Evolutionary conservation across 2,797 vertebrate species (phyloP).

Genomic region (Pantherophis vulpinus): DNA sequence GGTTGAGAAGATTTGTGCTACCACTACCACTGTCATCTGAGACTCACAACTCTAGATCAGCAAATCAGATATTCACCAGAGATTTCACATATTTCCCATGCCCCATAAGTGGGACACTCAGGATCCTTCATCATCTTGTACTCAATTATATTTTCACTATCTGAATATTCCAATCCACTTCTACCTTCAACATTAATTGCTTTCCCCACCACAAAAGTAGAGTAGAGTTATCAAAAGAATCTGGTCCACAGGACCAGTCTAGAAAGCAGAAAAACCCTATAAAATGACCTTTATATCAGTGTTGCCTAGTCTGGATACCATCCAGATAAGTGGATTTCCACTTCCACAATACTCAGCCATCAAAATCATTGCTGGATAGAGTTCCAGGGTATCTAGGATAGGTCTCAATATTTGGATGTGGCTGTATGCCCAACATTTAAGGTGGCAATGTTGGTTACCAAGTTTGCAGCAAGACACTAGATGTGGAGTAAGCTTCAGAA

Average conservation of each 20-base stretch:
- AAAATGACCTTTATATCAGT: neutral
- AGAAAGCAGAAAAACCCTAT: neutral
- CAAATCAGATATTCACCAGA: neutral
- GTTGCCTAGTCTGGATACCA: neutral
- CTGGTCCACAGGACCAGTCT: neutral
- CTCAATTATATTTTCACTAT: neutral
- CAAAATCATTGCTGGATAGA: neutral
- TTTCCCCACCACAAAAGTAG: neutral
- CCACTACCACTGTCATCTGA: neutral
- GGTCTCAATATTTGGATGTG: neutral
- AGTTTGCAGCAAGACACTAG: neutral
- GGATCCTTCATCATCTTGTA: neutral
- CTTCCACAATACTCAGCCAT: neutral
- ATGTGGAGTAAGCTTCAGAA: neutral
- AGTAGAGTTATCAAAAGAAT: neutral
- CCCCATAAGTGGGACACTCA: neutral
- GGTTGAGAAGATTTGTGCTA: neutral
- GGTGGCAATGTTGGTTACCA: neutral
- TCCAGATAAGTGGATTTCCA: neutral
- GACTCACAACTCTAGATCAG: neutral
- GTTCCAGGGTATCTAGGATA: neutral
- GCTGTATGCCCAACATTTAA: neutral
- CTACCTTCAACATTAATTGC: neutral
- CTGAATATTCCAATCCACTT: neutral
- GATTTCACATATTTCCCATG: neutral